These are phyloP conservation scores for Bubo blakistoni DNA, from an alignment of 2,113 vertebrate genomes.

Conservation along the genomic window DNA sequence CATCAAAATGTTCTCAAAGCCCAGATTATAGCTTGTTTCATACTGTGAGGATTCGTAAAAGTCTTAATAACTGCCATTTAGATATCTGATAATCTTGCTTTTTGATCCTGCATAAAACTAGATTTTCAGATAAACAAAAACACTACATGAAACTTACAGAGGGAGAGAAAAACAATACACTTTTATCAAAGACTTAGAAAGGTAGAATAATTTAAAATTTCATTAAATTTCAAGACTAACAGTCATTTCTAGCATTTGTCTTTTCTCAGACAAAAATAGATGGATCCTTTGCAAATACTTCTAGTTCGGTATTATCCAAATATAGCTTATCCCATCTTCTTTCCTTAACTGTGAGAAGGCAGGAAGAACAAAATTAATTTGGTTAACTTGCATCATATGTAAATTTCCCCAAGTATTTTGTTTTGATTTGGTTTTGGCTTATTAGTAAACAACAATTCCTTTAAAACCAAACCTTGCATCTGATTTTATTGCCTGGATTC, in stretches of 20 bases:
- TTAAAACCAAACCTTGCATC: background rate
- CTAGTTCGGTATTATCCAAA: constrained; percentile 15
- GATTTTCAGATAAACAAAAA: constrained; percentile 7
- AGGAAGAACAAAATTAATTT: background rate
- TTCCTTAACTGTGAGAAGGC: background rate
- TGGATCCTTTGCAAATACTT: background rate
- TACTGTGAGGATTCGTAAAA: background rate
- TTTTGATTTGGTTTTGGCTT: background rate
- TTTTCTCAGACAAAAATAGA: background rate
- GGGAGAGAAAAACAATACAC: background rate
- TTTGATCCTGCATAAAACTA: background rate
- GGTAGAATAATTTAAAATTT: background rate
- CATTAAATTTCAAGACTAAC: background rate
- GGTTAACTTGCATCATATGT: background rate
- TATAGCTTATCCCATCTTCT: background rate
- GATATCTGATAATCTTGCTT: background rate
- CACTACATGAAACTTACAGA: background rate
- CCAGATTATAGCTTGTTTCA: background rate
- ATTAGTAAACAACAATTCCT: constrained; percentile 1
- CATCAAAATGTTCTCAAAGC: background rate
- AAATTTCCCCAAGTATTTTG: background rate
- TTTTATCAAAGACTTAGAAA: background rate
- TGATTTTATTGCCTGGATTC: constrained; percentile 11
- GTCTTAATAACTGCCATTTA: background rate
- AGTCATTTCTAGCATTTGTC: background rate